phyloP scores from a whole-genome alignment of 2,797 vertebrate genomes.

The Sebastes melanostomus region DNA sequence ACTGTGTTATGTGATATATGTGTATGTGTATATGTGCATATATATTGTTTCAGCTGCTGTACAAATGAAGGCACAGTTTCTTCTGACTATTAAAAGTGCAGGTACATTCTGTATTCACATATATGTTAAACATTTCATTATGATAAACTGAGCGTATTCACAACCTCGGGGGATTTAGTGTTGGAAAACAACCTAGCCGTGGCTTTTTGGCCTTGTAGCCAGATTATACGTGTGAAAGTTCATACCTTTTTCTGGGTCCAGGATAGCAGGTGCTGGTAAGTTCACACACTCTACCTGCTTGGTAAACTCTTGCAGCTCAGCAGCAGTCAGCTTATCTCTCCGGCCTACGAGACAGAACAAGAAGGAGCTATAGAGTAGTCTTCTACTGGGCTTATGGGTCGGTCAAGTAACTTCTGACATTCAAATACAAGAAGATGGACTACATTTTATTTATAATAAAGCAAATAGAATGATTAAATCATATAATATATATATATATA shows the following conservation, averaged over 20 bases:
- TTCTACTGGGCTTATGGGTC: neutral
- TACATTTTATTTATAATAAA: neutral
- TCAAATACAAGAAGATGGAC: neutral
- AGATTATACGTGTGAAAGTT: neutral
- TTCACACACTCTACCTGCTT: constrained; percentile 58
- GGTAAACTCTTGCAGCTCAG: constrained; percentile 49
- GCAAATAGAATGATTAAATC: neutral
- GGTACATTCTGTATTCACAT: neutral
- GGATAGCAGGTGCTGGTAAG: constrained; percentile 17
- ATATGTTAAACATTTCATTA: no score
- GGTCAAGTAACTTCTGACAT: neutral
- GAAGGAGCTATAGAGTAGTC: neutral
- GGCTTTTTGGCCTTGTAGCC: neutral
- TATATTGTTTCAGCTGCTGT: neutral
- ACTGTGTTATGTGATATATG: neutral
- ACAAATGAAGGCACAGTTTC: neutral
- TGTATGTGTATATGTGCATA: neutral
- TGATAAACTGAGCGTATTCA: neutral
- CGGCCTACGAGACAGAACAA: constrained; percentile 44
- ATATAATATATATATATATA: no score
- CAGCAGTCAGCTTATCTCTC: constrained; percentile 26
- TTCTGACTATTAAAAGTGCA: neutral
- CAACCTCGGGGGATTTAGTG: neutral
- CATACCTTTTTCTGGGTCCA: constrained; percentile 43
- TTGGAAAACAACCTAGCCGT: neutral